Evolutionary conservation across 2,888 invertebrate species (phyloP), one percentile per base, ranked within the genome.

Genomic region (Athetis lepigone): DNA sequence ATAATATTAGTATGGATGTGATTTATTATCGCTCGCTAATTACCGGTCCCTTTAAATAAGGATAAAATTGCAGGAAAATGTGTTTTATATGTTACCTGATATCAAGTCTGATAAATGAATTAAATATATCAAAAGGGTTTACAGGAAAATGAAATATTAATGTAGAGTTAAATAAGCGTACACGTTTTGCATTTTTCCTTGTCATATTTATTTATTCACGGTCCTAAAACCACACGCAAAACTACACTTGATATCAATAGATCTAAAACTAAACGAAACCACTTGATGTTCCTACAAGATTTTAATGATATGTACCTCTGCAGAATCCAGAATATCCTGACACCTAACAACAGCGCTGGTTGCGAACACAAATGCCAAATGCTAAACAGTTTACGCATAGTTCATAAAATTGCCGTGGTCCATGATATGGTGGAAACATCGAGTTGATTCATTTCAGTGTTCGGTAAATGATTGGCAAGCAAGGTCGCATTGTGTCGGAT

Each of bases 381-480:
- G 29, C 21, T 19, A 25, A 19, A 27, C 16, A 21, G 11, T 11
- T 45, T 21, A 13, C 39, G 21, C 29, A 49, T 27, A 18, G 33
- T 36, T 70, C 25, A 16, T 1, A 16, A 19, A n/a, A 4, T 16
- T n/a, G 8, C 13, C 13, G 8, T 4, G 36, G 64, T 13, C 13
- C 71, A 40, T 23, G 27, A 11, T 52, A 46, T 5, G 2, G 2
- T 71, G 46, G 51, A 16, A 0, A 11, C 6, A 19, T 45, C 8
- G n/a, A 16, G 43, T 33, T 45, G 65, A 60, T 62, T 56, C 61
- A 39, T 58, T 75, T 36, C n/a, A 59, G 58, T 62, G 54, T 40
- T 75, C 51, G 29, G 37, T 2, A 54, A 67, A 61, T 71, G 79
- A 77, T 72, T 71, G 76, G 61, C 76, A 71, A 36, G 46, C 68